Base-by-base conservation (phyloP, 1,140 invertebrate species). In the Neomicropteryx cornuta region DNA sequence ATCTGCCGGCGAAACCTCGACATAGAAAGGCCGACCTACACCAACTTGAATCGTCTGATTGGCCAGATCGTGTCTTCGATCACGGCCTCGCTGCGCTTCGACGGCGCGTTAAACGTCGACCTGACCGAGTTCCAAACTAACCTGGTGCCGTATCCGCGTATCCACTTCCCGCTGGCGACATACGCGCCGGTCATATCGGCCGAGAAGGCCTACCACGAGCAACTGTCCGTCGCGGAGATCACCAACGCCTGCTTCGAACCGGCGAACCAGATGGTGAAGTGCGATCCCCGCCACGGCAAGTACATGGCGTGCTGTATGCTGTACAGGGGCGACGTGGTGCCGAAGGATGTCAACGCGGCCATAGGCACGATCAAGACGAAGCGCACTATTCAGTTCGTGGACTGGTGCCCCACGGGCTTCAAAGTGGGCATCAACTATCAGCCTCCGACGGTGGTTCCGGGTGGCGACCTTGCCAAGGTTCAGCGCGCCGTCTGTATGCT, bases 261-360 rank as follows among this genome's bases (percentile, higher is more conserved):
- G 23, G 77, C 79, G 50, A 91, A 88, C 68, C 87, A 90, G 71
- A 89, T 91, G 87, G 86, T 91, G n/a, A 91, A 90, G 61, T 90
- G 87, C 60, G 85, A 90, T 58, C 87, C 87, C 6, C 73, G 85
- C 48, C 80, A 86, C 59, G 87, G 87, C 43, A 90, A 91, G 56
- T 91, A 88, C 73, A 89, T 91, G 87, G 84, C 85, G 16, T 87
- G 86, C 69, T 78, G 82, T 71, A 79, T 86, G 73, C 58, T 86
- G 55, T 85, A 84, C 66, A 68, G 79, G 45, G 81, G 81, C 43
- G 80, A 83, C 56, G 79, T 84, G 24, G 79, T 81, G 2, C 80
- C 81, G 37, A 84, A 83, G 62, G 83, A 86, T 48, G 83, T 87
- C 10, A 86, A 87, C 55, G 79, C 81, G 5, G 80, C 84, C 22